phyloP scores from a whole-genome alignment of 2,113 vertebrate species.

The Arvicanthis niloticus region DNA sequence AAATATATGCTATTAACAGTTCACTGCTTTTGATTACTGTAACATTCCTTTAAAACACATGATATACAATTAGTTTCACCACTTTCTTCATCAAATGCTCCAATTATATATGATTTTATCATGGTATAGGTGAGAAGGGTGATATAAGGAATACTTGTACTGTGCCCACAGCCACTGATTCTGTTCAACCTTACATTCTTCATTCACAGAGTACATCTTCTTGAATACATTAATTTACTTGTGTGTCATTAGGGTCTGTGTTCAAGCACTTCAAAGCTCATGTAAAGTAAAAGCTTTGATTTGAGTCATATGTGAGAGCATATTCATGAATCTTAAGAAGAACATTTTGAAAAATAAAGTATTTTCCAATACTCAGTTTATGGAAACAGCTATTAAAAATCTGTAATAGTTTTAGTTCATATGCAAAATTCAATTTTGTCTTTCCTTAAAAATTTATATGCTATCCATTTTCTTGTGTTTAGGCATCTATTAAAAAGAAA shows the following conservation, averaged over 20 bases:
- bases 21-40: not conserved
- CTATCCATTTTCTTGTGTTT: slow-evolving; percentile 23
- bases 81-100: not conserved
- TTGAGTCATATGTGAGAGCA: not conserved
- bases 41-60: not conserved
- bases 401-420: not conserved
- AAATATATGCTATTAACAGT: not conserved
- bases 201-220: not conserved
- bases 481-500: slow-evolving; percentile 26
- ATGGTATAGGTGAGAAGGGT: not conserved
- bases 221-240: not conserved
- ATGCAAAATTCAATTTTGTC: not conserved
- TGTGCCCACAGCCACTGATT: not conserved
- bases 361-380: not conserved
- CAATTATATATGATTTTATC: not conserved
- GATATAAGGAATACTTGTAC: not conserved
- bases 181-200: not conserved
- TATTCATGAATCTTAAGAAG: not conserved
- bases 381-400: slow-evolving; percentile 28
- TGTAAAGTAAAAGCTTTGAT: not conserved
- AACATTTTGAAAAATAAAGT: slow-evolving; percentile 30
- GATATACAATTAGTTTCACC: not conserved
- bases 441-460: not conserved
- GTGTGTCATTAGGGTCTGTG: not conserved
- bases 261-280: slow-evolving; percentile 45